A percentile compares a stretch with the other conserved stretches of the same genome.
Evolutionary conservation across 2,888 invertebrate species (phyloP).

Genomic region (Pyrocoelia pectoralis): DNA sequence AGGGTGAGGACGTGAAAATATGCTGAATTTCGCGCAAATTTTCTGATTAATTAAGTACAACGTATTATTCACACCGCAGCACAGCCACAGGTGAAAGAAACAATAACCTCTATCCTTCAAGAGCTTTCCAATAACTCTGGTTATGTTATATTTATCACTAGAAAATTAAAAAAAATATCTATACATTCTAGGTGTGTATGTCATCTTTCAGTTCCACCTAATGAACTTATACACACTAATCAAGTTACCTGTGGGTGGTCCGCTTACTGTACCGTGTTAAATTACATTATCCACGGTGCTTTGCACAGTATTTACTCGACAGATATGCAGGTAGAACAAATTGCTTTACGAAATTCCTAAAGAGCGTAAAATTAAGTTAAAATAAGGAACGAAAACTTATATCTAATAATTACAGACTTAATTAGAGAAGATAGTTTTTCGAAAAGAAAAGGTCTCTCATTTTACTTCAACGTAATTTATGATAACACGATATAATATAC

Average conservation of each 20-base stretch:
- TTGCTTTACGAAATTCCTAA: conserved; percentile 25
- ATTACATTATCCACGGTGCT: conserved; percentile 30
- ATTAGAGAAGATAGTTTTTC: background rate
- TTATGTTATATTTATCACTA: too few relatives aligned
- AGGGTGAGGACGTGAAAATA: too few relatives aligned
- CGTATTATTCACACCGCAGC: too few relatives aligned
- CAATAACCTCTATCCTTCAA: too few relatives aligned
- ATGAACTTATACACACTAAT: conserved; percentile 27
- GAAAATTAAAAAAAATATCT: conserved; percentile 13
- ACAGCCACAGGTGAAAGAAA: too few relatives aligned
- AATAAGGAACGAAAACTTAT: background rate
- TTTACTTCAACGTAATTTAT: background rate
- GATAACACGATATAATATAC: background rate
- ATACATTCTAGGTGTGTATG: conserved; percentile 19
- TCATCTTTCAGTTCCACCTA: conserved; percentile 27
- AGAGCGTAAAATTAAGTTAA: conserved; percentile 18
- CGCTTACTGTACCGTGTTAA: conserved; percentile 31
- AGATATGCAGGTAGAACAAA: conserved; percentile 32
- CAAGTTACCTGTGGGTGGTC: conserved; percentile 35
- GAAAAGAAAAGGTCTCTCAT: too few relatives aligned
- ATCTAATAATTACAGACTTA: background rate
- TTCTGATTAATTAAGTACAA: too few relatives aligned
- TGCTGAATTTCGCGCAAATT: too few relatives aligned
- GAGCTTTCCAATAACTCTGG: too few relatives aligned
- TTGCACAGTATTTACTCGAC: conserved; percentile 26